Evolutionary conservation across 2,888 invertebrate genomes (phyloP).

Genomic region (Boloria euphrosyne): DNA sequence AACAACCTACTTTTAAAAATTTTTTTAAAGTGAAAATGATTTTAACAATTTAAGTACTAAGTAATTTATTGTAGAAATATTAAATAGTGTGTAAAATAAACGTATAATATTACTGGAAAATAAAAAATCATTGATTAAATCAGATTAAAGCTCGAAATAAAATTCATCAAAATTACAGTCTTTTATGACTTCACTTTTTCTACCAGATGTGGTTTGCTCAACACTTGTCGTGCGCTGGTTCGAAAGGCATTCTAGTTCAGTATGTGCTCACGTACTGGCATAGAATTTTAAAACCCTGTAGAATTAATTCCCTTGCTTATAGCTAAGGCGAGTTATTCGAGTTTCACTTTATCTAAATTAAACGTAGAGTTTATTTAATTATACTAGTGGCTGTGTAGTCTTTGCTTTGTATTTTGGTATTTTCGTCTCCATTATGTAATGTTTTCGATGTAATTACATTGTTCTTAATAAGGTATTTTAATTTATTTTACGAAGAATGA

Average conservation of each 20-base stretch:
- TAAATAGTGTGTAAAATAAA: too few species aligned
- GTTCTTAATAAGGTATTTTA: too few species aligned
- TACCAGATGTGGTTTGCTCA: too few species aligned
- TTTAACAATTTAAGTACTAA: too few species aligned
- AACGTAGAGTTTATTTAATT: not conserved
- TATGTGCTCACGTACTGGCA: conserved; percentile 13
- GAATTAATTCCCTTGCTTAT: conserved; percentile 9
- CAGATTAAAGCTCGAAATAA: too few species aligned
- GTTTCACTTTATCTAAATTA: conserved; percentile 14
- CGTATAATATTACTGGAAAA: not conserved
- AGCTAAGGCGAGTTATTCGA: not conserved
- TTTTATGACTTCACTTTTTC: not conserved
- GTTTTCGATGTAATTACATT: too few species aligned
- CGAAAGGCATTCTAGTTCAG: conserved; percentile 14
- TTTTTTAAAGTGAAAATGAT: too few species aligned
- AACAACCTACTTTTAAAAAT: too few species aligned
- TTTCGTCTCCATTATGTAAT: too few species aligned
- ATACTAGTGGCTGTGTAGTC: not conserved
- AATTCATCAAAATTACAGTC: not conserved
- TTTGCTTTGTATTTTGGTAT: not conserved
- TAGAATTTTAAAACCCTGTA: conserved; percentile 15
- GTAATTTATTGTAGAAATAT: too few species aligned
- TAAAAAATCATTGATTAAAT: not conserved
- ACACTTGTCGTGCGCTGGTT: not conserved
- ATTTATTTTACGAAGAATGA: too few species aligned